Conservation (phyloP, 2,888 invertebrate genomes). For the Heteromurus nitidus region DNA sequence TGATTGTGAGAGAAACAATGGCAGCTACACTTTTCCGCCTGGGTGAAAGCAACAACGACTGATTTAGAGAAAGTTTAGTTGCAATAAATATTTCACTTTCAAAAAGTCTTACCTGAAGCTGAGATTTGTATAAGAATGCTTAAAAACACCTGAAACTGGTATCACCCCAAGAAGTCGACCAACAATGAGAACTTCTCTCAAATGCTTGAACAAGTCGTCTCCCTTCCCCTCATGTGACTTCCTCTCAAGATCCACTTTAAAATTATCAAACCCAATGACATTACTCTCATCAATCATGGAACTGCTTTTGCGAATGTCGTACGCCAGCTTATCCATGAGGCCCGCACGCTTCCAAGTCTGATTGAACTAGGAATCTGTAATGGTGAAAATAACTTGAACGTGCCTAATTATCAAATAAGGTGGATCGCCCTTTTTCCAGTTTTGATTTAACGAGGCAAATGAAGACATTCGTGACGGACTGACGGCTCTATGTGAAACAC, state of each 20-base stretch:
- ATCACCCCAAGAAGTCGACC: constrained; percentile 68
- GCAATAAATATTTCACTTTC: neutral
- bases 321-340: constrained; percentile 28
- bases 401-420: too few relatives aligned
- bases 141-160: constrained; percentile 67
- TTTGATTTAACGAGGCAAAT: too few relatives aligned
- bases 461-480: too few relatives aligned
- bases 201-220: constrained; percentile 45
- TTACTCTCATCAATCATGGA: constrained; percentile 14
- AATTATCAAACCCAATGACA: neutral
- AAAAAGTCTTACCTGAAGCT: constrained; percentile 29
- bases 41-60: neutral
- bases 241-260: neutral
- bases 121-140: constrained; percentile 28
- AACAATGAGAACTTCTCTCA: constrained; percentile 62
- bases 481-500: too few relatives aligned
- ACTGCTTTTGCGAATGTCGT: constrained; percentile 22
- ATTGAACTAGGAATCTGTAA: neutral
- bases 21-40: neutral
- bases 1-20: neutral
- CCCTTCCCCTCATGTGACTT: neutral
- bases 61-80: neutral
- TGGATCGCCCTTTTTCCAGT: neutral
- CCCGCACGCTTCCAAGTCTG: too few relatives aligned
- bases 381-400: too few relatives aligned